Conservation (phyloP, 2,888 invertebrate genomes). For the Saturnia japonica region DNA sequence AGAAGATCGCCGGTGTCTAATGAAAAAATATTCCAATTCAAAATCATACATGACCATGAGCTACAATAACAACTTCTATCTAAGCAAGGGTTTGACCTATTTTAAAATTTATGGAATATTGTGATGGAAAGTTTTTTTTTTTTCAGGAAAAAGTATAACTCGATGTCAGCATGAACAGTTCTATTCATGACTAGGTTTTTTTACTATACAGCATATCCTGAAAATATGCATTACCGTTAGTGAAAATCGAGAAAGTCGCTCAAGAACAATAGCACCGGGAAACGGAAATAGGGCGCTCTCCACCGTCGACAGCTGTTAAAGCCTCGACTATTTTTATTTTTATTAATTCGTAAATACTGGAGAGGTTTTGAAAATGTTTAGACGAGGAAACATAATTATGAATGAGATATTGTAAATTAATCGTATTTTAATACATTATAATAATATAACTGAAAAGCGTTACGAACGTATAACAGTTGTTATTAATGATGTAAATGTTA, state of each 20-base stretch:
- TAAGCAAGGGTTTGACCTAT: too few relatives aligned
- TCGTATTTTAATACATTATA: background rate
- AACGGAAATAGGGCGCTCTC: conserved; percentile 10
- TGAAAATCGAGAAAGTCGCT: background rate
- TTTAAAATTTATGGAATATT: too few relatives aligned
- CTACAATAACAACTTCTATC: background rate
- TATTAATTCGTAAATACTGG: background rate
- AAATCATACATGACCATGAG: background rate
- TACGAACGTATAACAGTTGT: background rate
- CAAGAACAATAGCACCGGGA: conserved; percentile 3
- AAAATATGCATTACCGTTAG: background rate
- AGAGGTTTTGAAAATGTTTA: background rate
- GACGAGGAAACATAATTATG: background rate
- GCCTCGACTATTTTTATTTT: conserved; percentile 7
- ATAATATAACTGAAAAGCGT: background rate
- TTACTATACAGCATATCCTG: background rate
- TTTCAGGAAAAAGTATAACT: background rate
- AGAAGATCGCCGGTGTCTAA: conserved; percentile 76
- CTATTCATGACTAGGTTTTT: background rate
- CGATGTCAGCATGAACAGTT: background rate
- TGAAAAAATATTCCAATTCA: conserved; percentile 23
- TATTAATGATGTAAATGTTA: background rate
- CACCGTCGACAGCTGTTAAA: conserved; percentile 6
- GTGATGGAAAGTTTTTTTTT: too few relatives aligned
- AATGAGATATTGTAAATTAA: background rate